phyloP scores from a whole-genome alignment of 2,797 vertebrate species.

The Urophycis tenuis region DNA sequence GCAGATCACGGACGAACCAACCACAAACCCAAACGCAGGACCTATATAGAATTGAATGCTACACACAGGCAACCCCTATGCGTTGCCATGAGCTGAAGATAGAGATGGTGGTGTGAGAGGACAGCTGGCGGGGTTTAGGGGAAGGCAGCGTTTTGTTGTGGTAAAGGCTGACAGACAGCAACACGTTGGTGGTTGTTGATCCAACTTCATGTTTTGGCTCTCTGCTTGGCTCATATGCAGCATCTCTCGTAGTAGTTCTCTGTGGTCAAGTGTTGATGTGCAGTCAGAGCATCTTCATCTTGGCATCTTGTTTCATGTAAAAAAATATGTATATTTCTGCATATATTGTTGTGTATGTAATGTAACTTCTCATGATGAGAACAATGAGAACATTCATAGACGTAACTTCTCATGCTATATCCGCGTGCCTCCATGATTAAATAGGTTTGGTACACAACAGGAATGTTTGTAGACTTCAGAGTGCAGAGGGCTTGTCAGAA shows the following conservation, averaged over 20 bases:
- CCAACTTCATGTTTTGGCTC: background rate
- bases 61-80: background rate
- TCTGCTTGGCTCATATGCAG: background rate
- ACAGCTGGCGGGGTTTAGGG: slow-evolving; percentile 8
- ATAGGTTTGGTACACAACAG: background rate
- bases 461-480: background rate
- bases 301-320: background rate
- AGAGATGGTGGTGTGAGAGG: background rate
- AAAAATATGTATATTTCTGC: background rate
- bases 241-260: background rate
- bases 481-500: background rate
- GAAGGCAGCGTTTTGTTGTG: slow-evolving; percentile 7
- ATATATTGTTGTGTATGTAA: background rate
- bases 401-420: background rate
- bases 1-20: slow-evolving; percentile 11
- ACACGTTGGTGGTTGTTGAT: background rate
- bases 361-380: background rate
- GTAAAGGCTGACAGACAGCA: slow-evolving; percentile 6
- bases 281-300: background rate
- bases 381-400: no score
- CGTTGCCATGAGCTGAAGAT: background rate
- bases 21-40: background rate
- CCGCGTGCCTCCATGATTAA: background rate
- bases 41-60: background rate
- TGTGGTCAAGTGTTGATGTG: background rate